phyloP scores from a whole-genome alignment of 2,113 vertebrate species.

The Barnardius zonarius region DNA sequence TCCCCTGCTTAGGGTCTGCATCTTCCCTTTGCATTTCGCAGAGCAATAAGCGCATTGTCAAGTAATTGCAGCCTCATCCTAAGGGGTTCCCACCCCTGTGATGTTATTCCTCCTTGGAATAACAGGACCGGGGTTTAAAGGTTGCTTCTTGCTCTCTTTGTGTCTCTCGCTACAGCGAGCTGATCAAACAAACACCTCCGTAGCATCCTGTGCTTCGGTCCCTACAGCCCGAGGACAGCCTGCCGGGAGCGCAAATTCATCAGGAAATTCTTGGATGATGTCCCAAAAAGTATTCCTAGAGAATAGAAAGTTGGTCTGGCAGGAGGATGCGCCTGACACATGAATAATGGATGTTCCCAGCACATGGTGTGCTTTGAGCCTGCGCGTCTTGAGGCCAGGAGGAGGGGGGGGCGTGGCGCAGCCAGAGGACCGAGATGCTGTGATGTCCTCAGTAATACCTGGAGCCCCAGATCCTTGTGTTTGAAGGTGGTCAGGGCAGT shows the following conservation, averaged over 20 bases:
- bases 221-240: background rate
- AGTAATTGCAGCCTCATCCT: background rate
- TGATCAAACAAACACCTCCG: background rate
- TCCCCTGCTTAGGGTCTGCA: background rate
- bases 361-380: slow-evolving; percentile 41
- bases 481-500: background rate
- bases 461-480: background rate
- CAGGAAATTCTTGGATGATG: slow-evolving; percentile 47
- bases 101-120: background rate
- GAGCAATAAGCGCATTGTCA: background rate
- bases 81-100: background rate
- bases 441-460: background rate
- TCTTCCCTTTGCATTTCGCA: background rate
- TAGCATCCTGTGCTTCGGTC: background rate
- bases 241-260: slow-evolving; percentile 38
- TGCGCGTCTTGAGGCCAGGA: background rate
- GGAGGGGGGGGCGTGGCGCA: background rate
- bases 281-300: slow-evolving; percentile 59
- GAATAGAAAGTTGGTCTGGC: slow-evolving; percentile 55
- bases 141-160: background rate
- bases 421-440: background rate
- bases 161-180: background rate
- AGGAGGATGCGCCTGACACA: slow-evolving; percentile 14
- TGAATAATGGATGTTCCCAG: slow-evolving; percentile 59
- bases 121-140: background rate